Evolutionary conservation across 92 coral and sea anemone genomes (phyloP), one percentile per base, ranked within the genome.

Genomic region (Epizoanthus scotinus): DNA sequence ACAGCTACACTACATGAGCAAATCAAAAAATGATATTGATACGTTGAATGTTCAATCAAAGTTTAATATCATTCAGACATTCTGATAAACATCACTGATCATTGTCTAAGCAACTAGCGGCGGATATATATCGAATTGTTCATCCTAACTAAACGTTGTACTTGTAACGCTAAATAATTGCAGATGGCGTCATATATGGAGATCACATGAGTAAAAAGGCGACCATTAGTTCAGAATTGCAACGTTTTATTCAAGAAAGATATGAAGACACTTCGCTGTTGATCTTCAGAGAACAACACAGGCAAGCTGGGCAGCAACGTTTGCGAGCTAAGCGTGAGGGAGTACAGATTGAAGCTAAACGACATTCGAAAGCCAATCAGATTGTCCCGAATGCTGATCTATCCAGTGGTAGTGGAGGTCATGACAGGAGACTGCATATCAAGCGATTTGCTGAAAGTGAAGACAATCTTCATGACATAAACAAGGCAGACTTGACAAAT

Each of bases 251-350:
- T 75, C 90, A 80, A 72, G 86, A 88, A 80, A 82, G 94, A 61
- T 91, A 91, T 79, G 86, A 91, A 53, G 94, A 91, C 72, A 88
- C 92, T 8, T 86, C 94, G 25, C 81, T 85, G 34, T 78, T 73
- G 28, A 91, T 88, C 63, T 83, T 82, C 64, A 88, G 84, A 29
- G 73, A 79, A 80, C 92, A 88, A 50, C 85, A 85, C 53, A 78
- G 70, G 6, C 64, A 69, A 13, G 50, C 50, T 42, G 74, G 4
- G 17, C 42, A 53, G 13, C 78, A 71, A 5, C 9, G 55, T 31
- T 18, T 53, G 49, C 20, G 19, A 10, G 12, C 53, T 8, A 47
- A 21, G 18, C 31, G 47, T 57, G 68, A 22, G 5, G 68, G 19
- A 40, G 21, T 57, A 24, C 38, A 36, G 0, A 5, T 15, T 59